Percentiles rank a stretch among this genome's conserved stretches.
Evolutionary conservation across 2,888 invertebrate genomes (phyloP).

Genomic region (Meliscaeva auricollis): DNA sequence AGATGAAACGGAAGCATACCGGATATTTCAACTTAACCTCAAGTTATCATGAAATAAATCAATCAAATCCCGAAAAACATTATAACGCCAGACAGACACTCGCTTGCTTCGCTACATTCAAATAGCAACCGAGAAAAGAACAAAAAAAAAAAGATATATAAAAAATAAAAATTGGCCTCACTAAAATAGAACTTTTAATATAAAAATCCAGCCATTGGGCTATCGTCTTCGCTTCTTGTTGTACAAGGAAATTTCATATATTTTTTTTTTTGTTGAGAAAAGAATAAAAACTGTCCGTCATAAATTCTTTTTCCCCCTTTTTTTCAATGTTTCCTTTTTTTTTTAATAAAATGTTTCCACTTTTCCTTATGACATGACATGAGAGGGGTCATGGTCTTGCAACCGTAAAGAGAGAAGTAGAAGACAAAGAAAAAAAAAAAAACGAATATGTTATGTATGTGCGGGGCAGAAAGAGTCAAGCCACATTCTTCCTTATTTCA

Average conservation of each 20-base stretch:
- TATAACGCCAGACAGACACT: slow-evolving; percentile 21
- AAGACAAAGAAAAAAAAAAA: background rate
- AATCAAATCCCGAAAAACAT: slow-evolving; percentile 56
- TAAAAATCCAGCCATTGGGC: slow-evolving; percentile 34
- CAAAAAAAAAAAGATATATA: background rate
- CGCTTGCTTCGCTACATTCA: slow-evolving; percentile 14
- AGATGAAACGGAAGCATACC: slow-evolving; percentile 43
- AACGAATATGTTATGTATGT: slow-evolving; percentile 46
- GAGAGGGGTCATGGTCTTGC: background rate
- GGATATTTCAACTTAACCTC: slow-evolving; percentile 59
- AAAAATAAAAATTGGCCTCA: slow-evolving; percentile 21
- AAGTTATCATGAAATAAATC: slow-evolving; percentile 67
- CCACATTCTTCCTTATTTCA: slow-evolving; percentile 26
- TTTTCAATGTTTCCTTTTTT: background rate
- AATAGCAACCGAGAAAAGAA: background rate
- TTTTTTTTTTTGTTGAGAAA: background rate
- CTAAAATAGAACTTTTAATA: slow-evolving; percentile 65
- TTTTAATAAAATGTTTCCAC: slow-evolving; percentile 3
- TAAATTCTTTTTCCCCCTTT: slow-evolving; percentile 21
- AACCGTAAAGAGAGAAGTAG: slow-evolving; percentile 41
- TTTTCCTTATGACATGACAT: background rate
- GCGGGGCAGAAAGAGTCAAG: slow-evolving; percentile 9
- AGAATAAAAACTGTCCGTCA: slow-evolving; percentile 56
- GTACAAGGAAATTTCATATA: slow-evolving; percentile 17
- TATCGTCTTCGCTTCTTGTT: slow-evolving; percentile 2